phyloP scores from a whole-genome alignment of 2,888 invertebrate genomes.

The Leptopilina syphax region DNA sequence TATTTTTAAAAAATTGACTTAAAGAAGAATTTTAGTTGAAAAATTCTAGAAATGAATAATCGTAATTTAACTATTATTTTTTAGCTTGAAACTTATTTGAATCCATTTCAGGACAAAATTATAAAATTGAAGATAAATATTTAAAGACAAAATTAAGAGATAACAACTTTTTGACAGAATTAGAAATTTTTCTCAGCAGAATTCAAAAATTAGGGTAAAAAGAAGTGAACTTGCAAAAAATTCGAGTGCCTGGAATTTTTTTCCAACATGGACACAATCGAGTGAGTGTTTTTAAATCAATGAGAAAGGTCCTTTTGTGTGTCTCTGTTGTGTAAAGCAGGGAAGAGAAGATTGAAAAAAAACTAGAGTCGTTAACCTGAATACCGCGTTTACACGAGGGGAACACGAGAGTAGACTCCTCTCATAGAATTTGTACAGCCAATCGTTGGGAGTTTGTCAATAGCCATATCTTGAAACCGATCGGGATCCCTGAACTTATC shows the following conservation, averaged over 20 bases:
- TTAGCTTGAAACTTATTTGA: no score
- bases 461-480: conserved; percentile 42
- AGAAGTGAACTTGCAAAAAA: not conserved
- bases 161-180: no score
- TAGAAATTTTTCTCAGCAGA: not conserved
- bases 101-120: no score
- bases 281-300: conserved; percentile 17
- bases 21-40: no score
- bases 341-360: conserved; percentile 23
- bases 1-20: no score
- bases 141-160: no score
- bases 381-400: conserved; percentile 22
- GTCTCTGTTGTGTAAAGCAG: conserved; percentile 15
- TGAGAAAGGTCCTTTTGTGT: conserved; percentile 24
- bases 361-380: conserved; percentile 21
- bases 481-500: conserved; percentile 8
- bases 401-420: not conserved
- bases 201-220: not conserved
- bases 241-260: not conserved
- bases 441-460: conserved; percentile 37
- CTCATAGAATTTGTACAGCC: conserved; percentile 25
- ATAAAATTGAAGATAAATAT: no score
- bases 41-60: no score
- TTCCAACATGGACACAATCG: conserved; percentile 1
- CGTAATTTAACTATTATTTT: no score